phyloP scores from a whole-genome alignment of 2,888 invertebrate species.

The Crematogaster levior region DNA sequence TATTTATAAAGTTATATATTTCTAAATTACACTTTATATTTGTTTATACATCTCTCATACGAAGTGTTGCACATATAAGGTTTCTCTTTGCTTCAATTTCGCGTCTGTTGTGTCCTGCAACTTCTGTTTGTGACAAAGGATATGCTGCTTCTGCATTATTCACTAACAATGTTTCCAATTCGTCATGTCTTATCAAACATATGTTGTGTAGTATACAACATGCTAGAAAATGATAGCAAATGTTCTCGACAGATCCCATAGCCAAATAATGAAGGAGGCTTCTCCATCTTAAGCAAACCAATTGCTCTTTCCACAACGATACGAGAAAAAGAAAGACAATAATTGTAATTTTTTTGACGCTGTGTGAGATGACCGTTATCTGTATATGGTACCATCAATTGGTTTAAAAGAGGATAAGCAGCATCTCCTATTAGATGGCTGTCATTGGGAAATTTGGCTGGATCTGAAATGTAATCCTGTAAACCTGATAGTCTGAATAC shows the following conservation, averaged over 20 bases:
- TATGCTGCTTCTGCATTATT: background rate
- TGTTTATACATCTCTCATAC: background rate
- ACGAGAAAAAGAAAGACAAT: background rate
- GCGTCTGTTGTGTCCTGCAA: background rate
- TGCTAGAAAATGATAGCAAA: background rate
- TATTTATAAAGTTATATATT: too few species aligned
- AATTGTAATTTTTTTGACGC: background rate
- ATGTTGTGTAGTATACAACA: background rate
- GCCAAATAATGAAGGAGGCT: background rate
- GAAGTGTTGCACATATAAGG: background rate
- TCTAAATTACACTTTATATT: too few species aligned
- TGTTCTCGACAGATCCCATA: background rate
- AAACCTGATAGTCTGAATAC: background rate
- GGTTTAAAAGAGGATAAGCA: background rate
- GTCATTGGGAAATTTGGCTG: background rate
- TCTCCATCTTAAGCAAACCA: background rate
- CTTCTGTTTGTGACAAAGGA: background rate
- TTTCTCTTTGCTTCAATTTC: background rate
- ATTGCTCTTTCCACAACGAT: background rate
- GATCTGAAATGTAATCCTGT: background rate
- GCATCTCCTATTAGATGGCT: background rate
- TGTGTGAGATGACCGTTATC: background rate
- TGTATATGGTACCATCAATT: background rate
- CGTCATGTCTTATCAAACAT: background rate
- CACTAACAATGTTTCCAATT: background rate